Evolutionary conservation across 2,888 invertebrate genomes (phyloP).

Genomic region (Xylota segnis): DNA sequence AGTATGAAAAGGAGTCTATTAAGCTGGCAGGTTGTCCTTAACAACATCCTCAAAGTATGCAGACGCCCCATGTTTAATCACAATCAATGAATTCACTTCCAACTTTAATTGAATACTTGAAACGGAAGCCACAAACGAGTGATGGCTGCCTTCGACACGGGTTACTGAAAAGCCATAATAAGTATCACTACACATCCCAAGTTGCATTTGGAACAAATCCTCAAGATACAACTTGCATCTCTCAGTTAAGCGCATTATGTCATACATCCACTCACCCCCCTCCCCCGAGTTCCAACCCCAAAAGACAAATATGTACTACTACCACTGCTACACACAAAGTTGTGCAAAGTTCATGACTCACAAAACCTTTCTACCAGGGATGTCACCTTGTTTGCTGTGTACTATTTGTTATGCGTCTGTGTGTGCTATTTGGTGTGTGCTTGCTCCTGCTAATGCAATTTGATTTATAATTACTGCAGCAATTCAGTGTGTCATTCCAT

Average conservation of each 20-base stretch:
- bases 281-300: conserved; percentile 5
- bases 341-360: conserved; percentile 70
- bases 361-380: conserved; percentile 21
- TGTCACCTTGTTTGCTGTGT: conserved; percentile 51
- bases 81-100: not conserved
- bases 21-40: too few species aligned
- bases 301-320: conserved; percentile 33
- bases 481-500: conserved; percentile 74
- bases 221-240: conserved; percentile 23
- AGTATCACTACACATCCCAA: not conserved
- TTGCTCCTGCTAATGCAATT: conserved; percentile 69
- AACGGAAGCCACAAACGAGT: not conserved
- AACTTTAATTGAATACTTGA: not conserved
- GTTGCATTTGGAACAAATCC: conserved; percentile 15
- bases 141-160: not conserved
- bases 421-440: conserved; percentile 7
- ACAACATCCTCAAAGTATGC: not conserved
- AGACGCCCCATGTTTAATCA: not conserved
- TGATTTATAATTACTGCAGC: conserved; percentile 77
- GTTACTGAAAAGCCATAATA: not conserved
- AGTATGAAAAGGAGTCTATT: not conserved
- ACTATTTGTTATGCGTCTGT: conserved; percentile 18
- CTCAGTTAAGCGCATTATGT: conserved; percentile 33
- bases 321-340: conserved; percentile 40
- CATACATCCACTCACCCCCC: conserved; percentile 10